phyloP scores from a whole-genome alignment of 2,113 vertebrate genomes.

The Sula dactylatra region DNA sequence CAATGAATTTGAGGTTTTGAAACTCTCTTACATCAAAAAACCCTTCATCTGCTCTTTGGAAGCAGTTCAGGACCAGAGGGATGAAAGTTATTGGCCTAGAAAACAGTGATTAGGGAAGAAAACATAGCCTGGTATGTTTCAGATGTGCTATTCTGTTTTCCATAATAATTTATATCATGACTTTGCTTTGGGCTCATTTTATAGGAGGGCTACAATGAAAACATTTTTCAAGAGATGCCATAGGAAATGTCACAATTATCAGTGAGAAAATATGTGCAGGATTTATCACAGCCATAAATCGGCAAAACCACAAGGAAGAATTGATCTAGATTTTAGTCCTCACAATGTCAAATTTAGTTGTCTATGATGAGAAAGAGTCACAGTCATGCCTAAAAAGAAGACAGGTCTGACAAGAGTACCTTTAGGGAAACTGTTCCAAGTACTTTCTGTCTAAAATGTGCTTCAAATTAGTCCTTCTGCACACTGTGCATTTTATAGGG shows the following conservation, averaged over 20 bases:
- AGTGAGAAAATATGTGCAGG: not conserved
- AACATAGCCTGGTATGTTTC: not conserved
- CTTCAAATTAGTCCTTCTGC: not conserved
- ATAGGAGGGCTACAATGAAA: not conserved
- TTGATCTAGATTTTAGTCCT: slow-evolving; percentile 12
- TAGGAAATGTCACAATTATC: slow-evolving; percentile 41
- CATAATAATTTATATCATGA: not conserved
- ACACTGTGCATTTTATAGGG: not conserved
- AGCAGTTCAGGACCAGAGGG: not conserved
- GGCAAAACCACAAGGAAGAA: slow-evolving; percentile 30
- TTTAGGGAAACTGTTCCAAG: slow-evolving; percentile 1
- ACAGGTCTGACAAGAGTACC: not conserved
- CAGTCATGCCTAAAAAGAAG: not conserved
- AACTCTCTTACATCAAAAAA: not conserved
- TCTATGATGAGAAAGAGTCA: not conserved
- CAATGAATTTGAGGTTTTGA: not conserved
- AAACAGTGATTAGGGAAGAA: not conserved
- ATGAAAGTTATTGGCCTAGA: not conserved
- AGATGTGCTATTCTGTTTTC: not conserved
- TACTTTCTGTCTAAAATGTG: not conserved
- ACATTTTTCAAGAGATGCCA: slow-evolving; percentile 3
- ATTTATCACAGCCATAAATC: slow-evolving; percentile 8
- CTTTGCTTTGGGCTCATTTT: slow-evolving; percentile 8
- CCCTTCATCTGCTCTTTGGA: not conserved
- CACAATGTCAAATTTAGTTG: slow-evolving; percentile 12